Evolutionary conservation across 2,113 vertebrate genomes (phyloP), one percentile per base, ranked within the genome.

Genomic region (Notarius lentiginosus): DNA sequence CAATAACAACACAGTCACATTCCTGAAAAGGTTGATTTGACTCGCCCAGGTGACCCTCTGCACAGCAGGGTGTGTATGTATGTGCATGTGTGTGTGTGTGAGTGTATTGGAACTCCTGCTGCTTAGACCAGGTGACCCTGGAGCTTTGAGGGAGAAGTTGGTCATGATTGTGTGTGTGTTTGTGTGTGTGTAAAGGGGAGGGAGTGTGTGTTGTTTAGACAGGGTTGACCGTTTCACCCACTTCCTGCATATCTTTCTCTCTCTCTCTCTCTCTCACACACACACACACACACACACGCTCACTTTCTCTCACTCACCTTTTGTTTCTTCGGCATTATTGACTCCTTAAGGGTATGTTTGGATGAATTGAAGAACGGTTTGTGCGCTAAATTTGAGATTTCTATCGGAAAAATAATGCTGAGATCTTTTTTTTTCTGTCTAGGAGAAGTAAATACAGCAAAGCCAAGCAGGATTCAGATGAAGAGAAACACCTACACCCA

Each of bases 361-460:
- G 2, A 1, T 14, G 27, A 70, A 70, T 7, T 47, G 17, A 72
- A 41, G 41, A 34, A 72, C 9, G 1, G 6, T 53, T 7, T 53
- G 41, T 72, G 70, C 9, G 18, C 7, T 34, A 49, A 49, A 10
- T 2, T 15, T 53, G 22, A 34, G 1, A 30, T 18, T 79, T 30
- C 7, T 79, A 8, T 56, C 6, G 17, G 7, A 75, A 58, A 79
- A 79, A 22, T 61, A 22, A 81, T 11, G 30, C 9, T 81, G 2
- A 61, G 8, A 1, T 17, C n/a, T 47, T 41, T 93, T 92, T 27
- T 91, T 79, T 84, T 87, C 72, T 83, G 10, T 72, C 49, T 95
- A 99, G 97, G 92, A 96, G 97, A 91, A 98, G 97, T 89, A 99
- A 99, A 91, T 99, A 99, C 96, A 97, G 97, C 91, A 98, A 99